Base-by-base conservation (phyloP, 2,888 invertebrate genomes). In the Theristus sp. region DNA sequence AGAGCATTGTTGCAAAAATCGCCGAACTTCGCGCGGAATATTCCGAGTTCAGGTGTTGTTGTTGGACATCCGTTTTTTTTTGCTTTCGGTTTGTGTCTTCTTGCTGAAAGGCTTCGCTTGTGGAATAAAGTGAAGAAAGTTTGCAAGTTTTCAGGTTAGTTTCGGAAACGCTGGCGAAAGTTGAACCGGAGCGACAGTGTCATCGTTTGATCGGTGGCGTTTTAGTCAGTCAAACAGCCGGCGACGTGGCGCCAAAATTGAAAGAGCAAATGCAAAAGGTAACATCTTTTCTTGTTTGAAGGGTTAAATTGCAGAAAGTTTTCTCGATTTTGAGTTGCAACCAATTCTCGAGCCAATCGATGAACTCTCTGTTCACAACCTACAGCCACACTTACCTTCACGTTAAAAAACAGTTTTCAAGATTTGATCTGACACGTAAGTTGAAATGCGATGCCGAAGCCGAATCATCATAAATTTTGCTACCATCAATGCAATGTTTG, bases 161-260 rank as follows among this genome's bases (percentile, higher is more conserved):
- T n/a, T 10, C 27, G 13, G 30, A 91, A 71, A 89, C 91, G 22
- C 79, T 96, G 63, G 84, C 86, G 73, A 84, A 84, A 62, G 86
- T 90, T 27, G 87, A 88, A 71, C 82, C 82, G 22, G 82, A 82
- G 59, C 82, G 91, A 67, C 89, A 86, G 64, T 94, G 94, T 76
- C 94, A 86, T 76, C 83, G 91, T 70, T 83, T 93, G 80, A 84
- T 94, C 65, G 93, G 93, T 60, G 93, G 93, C 29, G 86, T 94
- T 61, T 79, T 94, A 60, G 88, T 89, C 65, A 91, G 94, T 77
- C 81, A 88, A 67, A 89, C 86, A 20, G 94, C 93, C 0, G 85
- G 84, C 72, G 90, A 89, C 68, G 86, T 94, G 58, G 77, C 91
- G 68, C 93, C 93, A 22, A 84, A 85, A 66, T 79, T 94, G 6